Percentiles rank a stretch among this genome's conserved stretches.
These are phyloP conservation scores for Cydia splendana DNA, from an alignment of 1,140 invertebrate genomes.

Conservation along the genomic window DNA sequence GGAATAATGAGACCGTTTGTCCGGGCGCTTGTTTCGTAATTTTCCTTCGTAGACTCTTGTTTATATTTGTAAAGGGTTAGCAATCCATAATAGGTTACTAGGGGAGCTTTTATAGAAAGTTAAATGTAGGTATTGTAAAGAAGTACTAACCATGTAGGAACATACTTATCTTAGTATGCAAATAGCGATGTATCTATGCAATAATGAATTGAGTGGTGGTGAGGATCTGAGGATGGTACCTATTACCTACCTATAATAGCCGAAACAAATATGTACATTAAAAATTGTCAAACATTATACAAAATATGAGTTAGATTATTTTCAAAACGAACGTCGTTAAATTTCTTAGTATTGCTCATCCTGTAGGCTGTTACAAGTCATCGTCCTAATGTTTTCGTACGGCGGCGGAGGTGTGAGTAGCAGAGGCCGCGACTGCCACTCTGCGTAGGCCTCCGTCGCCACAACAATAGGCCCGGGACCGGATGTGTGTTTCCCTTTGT, in stretches of 20 bases:
- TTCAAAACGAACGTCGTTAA: not conserved
- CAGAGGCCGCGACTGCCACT: constrained; percentile 25
- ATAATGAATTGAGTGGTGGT: too few species aligned
- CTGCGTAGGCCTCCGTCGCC: constrained; percentile 33
- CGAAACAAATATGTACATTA: too few species aligned
- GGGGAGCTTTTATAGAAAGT: too few species aligned
- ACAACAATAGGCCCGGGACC: constrained; percentile 47
- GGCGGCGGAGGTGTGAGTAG: not conserved
- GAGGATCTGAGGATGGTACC: too few species aligned
- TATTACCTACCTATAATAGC: too few species aligned
- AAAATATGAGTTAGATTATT: not conserved
- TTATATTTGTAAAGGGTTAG: not conserved
- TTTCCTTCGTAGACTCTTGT: not conserved
- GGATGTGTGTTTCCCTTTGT: constrained; percentile 56
- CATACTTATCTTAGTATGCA: too few species aligned
- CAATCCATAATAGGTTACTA: too few species aligned
- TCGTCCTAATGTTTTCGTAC: constrained; percentile 7
- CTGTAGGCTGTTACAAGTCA: constrained; percentile 13
- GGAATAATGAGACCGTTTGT: constrained; percentile 7
- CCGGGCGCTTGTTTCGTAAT: not conserved
- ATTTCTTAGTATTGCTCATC: not conserved
- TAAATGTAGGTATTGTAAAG: too few species aligned
- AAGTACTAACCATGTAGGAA: too few species aligned
- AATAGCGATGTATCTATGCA: too few species aligned
- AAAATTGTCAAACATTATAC: too few species aligned